These are phyloP conservation scores for Acanthurus lineatus DNA, from an alignment of 2,797 vertebrate species.

Conservation along the genomic window DNA sequence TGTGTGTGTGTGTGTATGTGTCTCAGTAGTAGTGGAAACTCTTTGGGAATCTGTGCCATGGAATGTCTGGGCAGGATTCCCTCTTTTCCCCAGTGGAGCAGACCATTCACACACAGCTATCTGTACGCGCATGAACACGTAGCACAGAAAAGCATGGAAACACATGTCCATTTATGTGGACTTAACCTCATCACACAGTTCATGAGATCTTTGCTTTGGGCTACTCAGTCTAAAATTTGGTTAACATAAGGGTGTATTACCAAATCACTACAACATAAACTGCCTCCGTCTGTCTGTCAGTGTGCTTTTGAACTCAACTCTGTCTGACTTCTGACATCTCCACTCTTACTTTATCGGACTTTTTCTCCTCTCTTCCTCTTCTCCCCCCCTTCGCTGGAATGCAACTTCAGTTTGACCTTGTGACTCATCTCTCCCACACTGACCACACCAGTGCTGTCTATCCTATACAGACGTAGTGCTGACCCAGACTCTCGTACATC, in stretches of 20 bases:
- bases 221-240: not conserved
- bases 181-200: conserved; percentile 29
- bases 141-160: conserved; percentile 58
- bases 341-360: conserved; percentile 56
- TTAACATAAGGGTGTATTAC: conserved; percentile 42
- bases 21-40: conserved; percentile 81
- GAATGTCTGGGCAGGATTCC: conserved; percentile 83
- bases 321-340: conserved; percentile 48
- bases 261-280: conserved; percentile 39
- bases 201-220: conserved; percentile 38
- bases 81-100: conserved; percentile 76
- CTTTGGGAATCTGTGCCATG: conserved; percentile 78
- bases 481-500: conserved; percentile 60
- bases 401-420: conserved; percentile 75
- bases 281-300: conserved; percentile 24
- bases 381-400: conserved; percentile 67
- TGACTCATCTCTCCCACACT: conserved; percentile 84
- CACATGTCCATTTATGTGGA: conserved; percentile 40
- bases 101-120: conserved; percentile 71
- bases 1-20: conserved; percentile 44
- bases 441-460: conserved; percentile 73
- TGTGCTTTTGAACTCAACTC: conserved; percentile 39
- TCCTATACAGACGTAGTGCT: conserved; percentile 61
- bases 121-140: conserved; percentile 63
- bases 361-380: conserved; percentile 47